Percentiles rank a stretch among this genome's conserved stretches.
phyloP scores from a whole-genome alignment of 2,113 vertebrate genomes.

The Dicrurus megarhynchus region DNA sequence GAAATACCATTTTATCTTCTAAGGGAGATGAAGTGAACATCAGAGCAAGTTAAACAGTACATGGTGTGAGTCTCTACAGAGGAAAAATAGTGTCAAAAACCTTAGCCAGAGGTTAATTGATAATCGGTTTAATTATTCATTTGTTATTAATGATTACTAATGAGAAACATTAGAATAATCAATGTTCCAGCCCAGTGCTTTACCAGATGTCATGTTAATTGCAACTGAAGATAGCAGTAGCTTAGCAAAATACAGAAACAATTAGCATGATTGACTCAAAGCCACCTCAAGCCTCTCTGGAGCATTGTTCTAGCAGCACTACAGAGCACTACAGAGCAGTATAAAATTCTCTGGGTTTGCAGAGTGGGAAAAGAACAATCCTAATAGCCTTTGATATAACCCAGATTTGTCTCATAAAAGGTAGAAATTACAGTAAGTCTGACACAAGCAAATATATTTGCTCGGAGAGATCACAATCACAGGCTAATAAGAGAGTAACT shows the following conservation, averaged over 20 bases:
- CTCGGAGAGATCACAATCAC: neutral
- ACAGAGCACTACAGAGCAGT: neutral
- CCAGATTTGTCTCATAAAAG: constrained; percentile 19
- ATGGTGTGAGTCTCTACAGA: neutral
- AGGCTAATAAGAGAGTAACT: neutral
- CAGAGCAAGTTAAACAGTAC: constrained; percentile 30
- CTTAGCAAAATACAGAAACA: constrained; percentile 68
- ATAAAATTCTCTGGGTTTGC: neutral
- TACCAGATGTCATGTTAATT: constrained; percentile 72
- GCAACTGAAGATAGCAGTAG: constrained; percentile 55
- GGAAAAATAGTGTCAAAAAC: constrained; percentile 15
- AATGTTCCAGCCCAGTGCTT: constrained; percentile 63
- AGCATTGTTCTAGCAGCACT: constrained; percentile 36
- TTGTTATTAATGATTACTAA: constrained; percentile 72
- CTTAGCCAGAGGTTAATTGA: constrained; percentile 64
- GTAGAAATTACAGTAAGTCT: constrained; percentile 22
- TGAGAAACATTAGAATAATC: constrained; percentile 69
- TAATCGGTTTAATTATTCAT: constrained; percentile 68
- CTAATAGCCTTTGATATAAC: constrained; percentile 28
- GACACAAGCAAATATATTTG: constrained; percentile 24
- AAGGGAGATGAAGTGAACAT: neutral
- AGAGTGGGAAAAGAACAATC: neutral
- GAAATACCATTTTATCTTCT: neutral
- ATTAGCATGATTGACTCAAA: constrained; percentile 72
- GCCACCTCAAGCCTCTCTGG: constrained; percentile 37